These are phyloP conservation scores for Periophthalmus modestus DNA, from an alignment of 2,113 vertebrate species.

Conservation along the genomic window DNA sequence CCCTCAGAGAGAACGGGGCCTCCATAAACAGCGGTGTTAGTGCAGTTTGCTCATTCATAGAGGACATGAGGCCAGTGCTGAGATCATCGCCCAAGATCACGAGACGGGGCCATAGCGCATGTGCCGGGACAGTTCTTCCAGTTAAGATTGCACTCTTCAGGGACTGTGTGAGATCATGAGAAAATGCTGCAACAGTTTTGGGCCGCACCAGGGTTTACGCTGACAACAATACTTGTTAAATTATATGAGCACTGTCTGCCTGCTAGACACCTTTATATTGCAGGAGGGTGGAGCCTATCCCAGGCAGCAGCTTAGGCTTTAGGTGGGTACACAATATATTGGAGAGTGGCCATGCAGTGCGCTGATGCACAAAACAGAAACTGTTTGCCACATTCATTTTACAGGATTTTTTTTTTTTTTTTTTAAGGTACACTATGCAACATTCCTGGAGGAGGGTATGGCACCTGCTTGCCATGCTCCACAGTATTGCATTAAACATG, in stretches of 20 bases:
- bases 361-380: background rate
- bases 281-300: background rate
- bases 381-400: too few relatives aligned
- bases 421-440: too few relatives aligned
- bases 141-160: constrained; percentile 3
- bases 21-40: constrained; percentile 66
- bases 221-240: background rate
- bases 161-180: background rate
- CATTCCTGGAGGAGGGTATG: too few relatives aligned
- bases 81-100: constrained; percentile 53
- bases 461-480: too few relatives aligned
- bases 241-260: background rate
- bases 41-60: constrained; percentile 54
- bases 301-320: background rate
- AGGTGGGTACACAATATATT: background rate
- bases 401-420: too few relatives aligned
- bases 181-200: background rate
- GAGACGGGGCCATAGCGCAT: constrained; percentile 13
- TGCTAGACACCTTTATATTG: background rate
- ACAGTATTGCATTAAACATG: too few relatives aligned
- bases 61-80: constrained; percentile 47
- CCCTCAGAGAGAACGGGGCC: constrained; percentile 59
- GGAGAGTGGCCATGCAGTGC: background rate
- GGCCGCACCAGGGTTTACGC: constrained; percentile 4
- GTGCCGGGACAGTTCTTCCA: background rate